These are phyloP conservation scores for Drosophila gaucha DNA, from an alignment of 2,888 invertebrate genomes.

Conservation along the genomic window DNA sequence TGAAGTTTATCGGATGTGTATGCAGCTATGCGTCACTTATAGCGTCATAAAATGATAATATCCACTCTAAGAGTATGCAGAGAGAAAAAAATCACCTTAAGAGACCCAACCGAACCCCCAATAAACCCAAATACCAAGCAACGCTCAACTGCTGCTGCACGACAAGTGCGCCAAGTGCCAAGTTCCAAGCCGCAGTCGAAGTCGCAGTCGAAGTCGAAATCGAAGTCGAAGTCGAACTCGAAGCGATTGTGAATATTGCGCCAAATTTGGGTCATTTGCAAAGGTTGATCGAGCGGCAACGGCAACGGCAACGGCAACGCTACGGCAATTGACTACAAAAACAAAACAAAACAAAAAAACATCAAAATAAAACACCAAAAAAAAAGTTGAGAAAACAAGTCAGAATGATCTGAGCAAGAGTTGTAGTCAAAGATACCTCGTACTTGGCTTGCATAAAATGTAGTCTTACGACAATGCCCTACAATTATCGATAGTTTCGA, in stretches of 20 bases:
- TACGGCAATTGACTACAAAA: conserved; percentile 47
- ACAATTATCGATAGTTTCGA: neutral
- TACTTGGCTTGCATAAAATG: neutral
- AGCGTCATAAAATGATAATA: neutral
- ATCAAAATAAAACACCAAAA: neutral
- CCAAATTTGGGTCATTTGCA: conserved; percentile 74
- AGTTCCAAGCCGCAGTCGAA: conserved; percentile 35
- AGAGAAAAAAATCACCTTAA: neutral
- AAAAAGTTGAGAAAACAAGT: conserved; percentile 18
- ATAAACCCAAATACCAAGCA: conserved; percentile 28
- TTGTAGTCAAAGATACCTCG: conserved; percentile 3
- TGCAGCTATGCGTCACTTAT: neutral
- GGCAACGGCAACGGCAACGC: conserved; percentile 45
- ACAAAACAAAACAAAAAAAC: conserved; percentile 9
- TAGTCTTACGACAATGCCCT: no score
- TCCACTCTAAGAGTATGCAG: neutral
- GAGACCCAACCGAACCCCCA: conserved; percentile 13
- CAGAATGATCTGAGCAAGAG: conserved; percentile 1
- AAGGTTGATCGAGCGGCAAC: conserved; percentile 68
- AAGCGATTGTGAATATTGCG: conserved; percentile 60
- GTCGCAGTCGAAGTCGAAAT: conserved; percentile 31
- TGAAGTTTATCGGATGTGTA: no score
- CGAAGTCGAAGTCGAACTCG: conserved; percentile 27
- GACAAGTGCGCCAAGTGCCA: conserved; percentile 61
- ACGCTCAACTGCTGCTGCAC: conserved; percentile 54